Base-by-base conservation (phyloP, 2,113 vertebrate species). In the Manacus vitellinus region DNA sequence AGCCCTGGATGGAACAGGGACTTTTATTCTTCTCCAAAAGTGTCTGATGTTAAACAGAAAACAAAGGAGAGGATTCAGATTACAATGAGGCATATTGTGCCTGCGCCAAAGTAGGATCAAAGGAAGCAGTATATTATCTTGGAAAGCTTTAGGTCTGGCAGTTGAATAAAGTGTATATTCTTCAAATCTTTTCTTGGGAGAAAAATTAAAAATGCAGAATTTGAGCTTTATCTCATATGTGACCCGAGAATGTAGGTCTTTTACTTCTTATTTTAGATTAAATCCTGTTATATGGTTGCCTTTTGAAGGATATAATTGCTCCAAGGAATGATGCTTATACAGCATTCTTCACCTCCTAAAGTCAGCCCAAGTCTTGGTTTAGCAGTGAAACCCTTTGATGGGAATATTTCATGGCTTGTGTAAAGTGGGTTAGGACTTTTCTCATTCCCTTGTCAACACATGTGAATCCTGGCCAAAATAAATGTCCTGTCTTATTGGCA, bases 81-180 rank as follows among this genome's bases (percentile, higher is more conserved):
- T 59, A 87, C 83, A 95, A 56, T 82, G 84, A 86, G 73, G 56
- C 39, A 52, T 52, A 82, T 77, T 87, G 84, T 87, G 91, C 30
- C 70, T 75, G 39, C 0, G 70, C 93, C 91, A 96, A 92, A 91
- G 52, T 2, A 70, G 86, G 91, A 95, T 95, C 89, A 95, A 95
- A 96, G 52, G 52, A 59, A 84, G 44, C 79, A 89, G 52, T 71
- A 35, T 78, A 84, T 88, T 86, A 66, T 27, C 70, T 84, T 95
- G 96, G 94, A 94, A 95, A 92, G 94, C 81, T 89, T 95, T 92
- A 72, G 65, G 49, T 28, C 56, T 97, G 95, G 94, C 94, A 95
- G 44, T 89, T 61, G 84, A 91, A 89, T 92, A 95, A 96, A 91
- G 68, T 89, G 35, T 56, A 91, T 91, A 85, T 72, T 95, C 84